Percentiles rank a stretch among this genome's conserved stretches.
Conservation (phyloP, 2,888 invertebrate species). For the Megalurothrips usitatus region DNA sequence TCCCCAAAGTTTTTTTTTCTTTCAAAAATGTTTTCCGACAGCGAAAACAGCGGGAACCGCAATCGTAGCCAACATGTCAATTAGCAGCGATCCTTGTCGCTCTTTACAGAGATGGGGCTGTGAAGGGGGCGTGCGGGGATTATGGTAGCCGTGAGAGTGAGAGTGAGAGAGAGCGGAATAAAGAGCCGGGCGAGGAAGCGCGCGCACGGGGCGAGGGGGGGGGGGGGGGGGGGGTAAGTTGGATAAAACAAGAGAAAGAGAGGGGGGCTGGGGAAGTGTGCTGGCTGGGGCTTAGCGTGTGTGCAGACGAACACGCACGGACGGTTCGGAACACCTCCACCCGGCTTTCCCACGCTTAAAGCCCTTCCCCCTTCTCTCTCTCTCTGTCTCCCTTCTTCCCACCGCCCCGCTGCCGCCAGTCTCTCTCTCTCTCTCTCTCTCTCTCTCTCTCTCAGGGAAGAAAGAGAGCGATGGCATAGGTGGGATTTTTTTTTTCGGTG, state of each 20-base stretch:
- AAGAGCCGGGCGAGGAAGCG: neutral
- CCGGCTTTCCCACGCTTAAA: constrained; percentile 22
- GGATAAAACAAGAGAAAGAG: constrained; percentile 13
- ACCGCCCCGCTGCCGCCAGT: neutral
- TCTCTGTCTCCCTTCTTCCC: neutral
- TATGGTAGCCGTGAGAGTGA: neutral
- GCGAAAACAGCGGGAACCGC: too few relatives aligned
- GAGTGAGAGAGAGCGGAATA: neutral
- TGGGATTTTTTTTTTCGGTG: too few relatives aligned
- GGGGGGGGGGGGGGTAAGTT: neutral
- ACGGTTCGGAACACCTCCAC: neutral
- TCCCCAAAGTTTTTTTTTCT: too few relatives aligned
- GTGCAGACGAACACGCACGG: constrained; percentile 21
- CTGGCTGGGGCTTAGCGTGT: constrained; percentile 3
- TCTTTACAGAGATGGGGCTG: neutral
- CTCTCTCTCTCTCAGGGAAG: neutral
- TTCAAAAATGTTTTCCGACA: too few relatives aligned
- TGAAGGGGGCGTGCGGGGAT: neutral
- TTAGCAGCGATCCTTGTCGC: neutral
- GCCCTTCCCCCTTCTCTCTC: neutral
- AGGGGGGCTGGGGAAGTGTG: neutral
- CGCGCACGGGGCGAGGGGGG: neutral
- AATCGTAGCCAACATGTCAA: too few relatives aligned
- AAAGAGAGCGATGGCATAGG: too few relatives aligned
- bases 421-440: neutral